Evolutionary conservation across 92 coral and sea anemone genomes (phyloP).

Genomic region (Parazoanthus atlanticus): DNA sequence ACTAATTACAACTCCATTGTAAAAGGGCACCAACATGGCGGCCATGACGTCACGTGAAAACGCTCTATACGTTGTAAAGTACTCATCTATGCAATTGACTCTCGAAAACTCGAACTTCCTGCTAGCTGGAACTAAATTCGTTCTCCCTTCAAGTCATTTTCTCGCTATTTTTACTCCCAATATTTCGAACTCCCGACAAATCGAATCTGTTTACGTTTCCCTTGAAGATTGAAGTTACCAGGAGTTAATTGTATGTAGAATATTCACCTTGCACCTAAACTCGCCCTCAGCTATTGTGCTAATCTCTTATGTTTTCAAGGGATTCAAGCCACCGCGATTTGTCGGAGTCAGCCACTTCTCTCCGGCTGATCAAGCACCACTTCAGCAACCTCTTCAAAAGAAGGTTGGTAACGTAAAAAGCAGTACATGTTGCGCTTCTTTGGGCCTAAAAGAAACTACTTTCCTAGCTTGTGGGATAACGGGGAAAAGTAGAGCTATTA

Average conservation of each 20-base stretch:
- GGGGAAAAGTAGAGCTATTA: not conserved
- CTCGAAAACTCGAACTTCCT: too few species aligned
- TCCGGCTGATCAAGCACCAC: not conserved
- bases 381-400: conserved; percentile 9
- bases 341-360: not conserved
- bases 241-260: not conserved
- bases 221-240: not conserved
- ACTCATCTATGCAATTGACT: too few species aligned
- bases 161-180: too few species aligned
- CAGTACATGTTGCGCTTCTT: not conserved
- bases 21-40: too few species aligned
- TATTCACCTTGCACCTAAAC: not conserved
- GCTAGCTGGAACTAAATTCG: too few species aligned
- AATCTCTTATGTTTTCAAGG: not conserved
- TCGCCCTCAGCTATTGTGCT: not conserved
- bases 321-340: conserved; percentile 10
- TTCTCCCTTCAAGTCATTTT: too few species aligned
- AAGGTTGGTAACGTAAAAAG: not conserved
- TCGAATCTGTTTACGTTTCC: too few species aligned
- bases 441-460: not conserved
- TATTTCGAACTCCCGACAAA: too few species aligned
- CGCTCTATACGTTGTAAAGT: too few species aligned
- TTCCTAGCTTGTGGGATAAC: too few species aligned
- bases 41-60: too few species aligned
- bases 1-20: too few species aligned